Evolutionary conservation across 2,113 vertebrate genomes (phyloP), one percentile per base, ranked within the genome.

Genomic region (Myrmophylax atrothorax): DNA sequence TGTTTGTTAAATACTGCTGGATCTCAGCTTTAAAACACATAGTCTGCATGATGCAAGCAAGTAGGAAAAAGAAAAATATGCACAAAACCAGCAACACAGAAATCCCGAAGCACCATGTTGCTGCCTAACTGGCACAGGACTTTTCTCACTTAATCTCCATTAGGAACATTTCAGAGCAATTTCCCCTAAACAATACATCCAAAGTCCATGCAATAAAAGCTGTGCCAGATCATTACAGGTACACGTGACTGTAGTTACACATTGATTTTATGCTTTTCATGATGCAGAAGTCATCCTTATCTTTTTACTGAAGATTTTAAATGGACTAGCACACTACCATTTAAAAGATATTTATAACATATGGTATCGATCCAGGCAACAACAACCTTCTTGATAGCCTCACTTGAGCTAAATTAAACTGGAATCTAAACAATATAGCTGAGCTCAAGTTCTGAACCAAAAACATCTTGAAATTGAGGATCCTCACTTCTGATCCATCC

Each of bases 151-250:
- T 95, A 31, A 96, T 93, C 92, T 94, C 90, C 82, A 95, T 92
- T 85, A 92, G 50, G 55, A 85, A 58, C 18, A 69, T 86, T 96
- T 92, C 82, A 93, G 92, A 92, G 73, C 88, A 93, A 95, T 94
- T 96, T 92, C 85, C 75, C 63, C 63, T 73, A 44, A 91, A 94
- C 92, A 93, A 95, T 80, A 66, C 75, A 88, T 87, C 67, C 94
- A 88, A 96, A 97, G 96, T 95, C 83, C 94, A 76, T 20, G 38
- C 68, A 96, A 95, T 92, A 94, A 95, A 92, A 87, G 87, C 70
- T 49, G 70, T 73, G 89, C 77, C 94, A 87, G 74, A 84, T 79
- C 62, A 94, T 85, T 94, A 90, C 18, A 47, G 49, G 46, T 55
- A 82, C 89, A 93, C 1, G 20, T 82, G 89, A 91, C 70, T 60